Evolutionary conservation across 2,113 vertebrate species (phyloP).

Genomic region (Gulo gulo): DNA sequence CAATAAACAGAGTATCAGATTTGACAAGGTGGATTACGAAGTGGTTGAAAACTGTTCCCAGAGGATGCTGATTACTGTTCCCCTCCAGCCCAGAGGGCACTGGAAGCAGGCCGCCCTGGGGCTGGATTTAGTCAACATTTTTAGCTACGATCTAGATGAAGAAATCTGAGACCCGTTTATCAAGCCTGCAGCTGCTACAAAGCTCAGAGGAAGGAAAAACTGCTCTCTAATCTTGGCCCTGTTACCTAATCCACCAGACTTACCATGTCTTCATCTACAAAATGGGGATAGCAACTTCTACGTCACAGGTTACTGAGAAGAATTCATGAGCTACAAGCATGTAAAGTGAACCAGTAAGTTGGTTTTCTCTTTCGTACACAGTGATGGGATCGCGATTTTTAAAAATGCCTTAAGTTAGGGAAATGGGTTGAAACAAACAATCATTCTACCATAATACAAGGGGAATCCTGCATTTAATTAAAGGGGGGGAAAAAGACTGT

Average conservation of each 20-base stretch:
- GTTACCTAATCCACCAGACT: neutral
- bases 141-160: neutral
- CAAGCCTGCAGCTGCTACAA: neutral
- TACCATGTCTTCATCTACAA: neutral
- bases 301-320: neutral
- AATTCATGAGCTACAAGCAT: neutral
- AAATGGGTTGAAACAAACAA: neutral
- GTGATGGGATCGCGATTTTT: neutral
- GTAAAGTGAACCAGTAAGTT: neutral
- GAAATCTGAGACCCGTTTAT: slow-evolving; percentile 33
- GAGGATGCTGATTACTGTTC: neutral
- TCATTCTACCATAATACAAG: neutral
- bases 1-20: slow-evolving; percentile 51
- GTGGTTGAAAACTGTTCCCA: neutral
- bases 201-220: neutral
- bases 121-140: neutral
- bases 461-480: neutral
- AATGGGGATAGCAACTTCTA: neutral
- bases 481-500: neutral
- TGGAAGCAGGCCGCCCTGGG: neutral
- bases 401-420: neutral
- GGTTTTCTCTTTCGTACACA: neutral
- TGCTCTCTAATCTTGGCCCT: neutral
- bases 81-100: neutral
- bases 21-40: slow-evolving; percentile 51